Base-by-base conservation (phyloP, 2,797 vertebrate species). In the Mustela erminea region DNA sequence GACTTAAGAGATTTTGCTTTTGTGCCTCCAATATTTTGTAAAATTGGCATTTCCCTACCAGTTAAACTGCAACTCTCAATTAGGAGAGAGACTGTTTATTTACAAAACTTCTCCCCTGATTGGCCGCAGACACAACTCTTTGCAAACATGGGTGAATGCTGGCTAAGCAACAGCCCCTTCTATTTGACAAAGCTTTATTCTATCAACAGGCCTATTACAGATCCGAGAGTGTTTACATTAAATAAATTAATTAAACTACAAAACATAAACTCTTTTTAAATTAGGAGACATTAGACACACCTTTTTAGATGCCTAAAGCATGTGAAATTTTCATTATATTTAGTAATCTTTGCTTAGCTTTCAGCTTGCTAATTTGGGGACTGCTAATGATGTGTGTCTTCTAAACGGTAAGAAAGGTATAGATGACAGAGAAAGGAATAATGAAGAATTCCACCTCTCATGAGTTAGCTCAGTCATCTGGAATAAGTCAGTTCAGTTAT, bases 151-250 rank as follows among this genome's bases (percentile, higher is more conserved):
- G 93, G 87, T 97, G 97, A 98, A 98, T 98, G 96, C 98, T 98
- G 98, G 96, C 95, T 98, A 96, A 98, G 98, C 96, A 96, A 98
- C 95, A 97, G 97, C 95, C 98, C 95, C 96, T 98, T 98, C 96
- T 95, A 96, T 98, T 98, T 98, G 97, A 98, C 97, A 98, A 98
- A 98, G 90, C 95, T 98, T 98, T 98, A 97, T 98, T 98, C 98
- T 98, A 96, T 97, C 96, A 96, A 97, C 95, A 98, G 98, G 95
- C 96, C 98, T 98, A 90, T 98, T 98, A 97, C 95, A 98, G 97
- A 97, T 96, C 93, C 90, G 85, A 97, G 94, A 98, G 95, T 96
- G 93, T 98, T 98, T 98, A 97, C 96, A 97, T 98, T 98, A 98
- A 98, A 98, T 98, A 98, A 98, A 98, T 95, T 96, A 93, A 72